Evolutionary conservation across 37 sponge, comb jelly and placozoan genomes (phyloP), one percentile per base, ranked within the genome.

Genomic region (Haliclona indistincta): DNA sequence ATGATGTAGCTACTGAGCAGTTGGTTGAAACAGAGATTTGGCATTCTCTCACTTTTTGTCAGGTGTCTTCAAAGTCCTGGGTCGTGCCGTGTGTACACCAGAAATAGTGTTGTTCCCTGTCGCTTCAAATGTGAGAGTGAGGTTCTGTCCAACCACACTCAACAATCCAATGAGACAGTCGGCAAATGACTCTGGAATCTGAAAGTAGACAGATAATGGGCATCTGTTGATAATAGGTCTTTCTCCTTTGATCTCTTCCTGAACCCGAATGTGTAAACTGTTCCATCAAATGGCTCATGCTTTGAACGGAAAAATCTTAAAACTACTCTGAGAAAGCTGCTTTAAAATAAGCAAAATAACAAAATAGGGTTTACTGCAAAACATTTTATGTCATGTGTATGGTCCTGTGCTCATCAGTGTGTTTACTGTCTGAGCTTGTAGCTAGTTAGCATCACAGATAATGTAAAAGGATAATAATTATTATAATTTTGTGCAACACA

Each of bases 121-220:
- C 1, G 73, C 43, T 43, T 75, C 82, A 53, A 95, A 26, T 37
- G 68, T 87, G 43, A 95, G 68, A 43, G 88, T 73, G 33, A 95
- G 77, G 61, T 95, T 95, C 85, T 95, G 95, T 29, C 95, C 95
- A 38, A 95, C 79, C 33, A 89, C 89, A 78, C 92, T 91, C 40
- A 95, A 77, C 45, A 95, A 76, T 19, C 95, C 95, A 29, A 92
- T 92, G 5, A 95, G 86, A 63, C 95, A 95, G 76, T 95, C 95
- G 49, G 95, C 95, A 85, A 95, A 95, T 0, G 92, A 90, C 77
- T 95, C 95, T 5, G 95, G 89, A 74, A 93, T 93, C 85, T 85
- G 41, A 0, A 33, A 0, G 52, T 91, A 61, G 44, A n/a, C n/a
- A n/a, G n/a, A n/a, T n/a, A n/a, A n/a, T n/a, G n/a, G n/a, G n/a